Conservation (phyloP, 2,113 vertebrate species). For the Eudyptes chrysolophus region DNA sequence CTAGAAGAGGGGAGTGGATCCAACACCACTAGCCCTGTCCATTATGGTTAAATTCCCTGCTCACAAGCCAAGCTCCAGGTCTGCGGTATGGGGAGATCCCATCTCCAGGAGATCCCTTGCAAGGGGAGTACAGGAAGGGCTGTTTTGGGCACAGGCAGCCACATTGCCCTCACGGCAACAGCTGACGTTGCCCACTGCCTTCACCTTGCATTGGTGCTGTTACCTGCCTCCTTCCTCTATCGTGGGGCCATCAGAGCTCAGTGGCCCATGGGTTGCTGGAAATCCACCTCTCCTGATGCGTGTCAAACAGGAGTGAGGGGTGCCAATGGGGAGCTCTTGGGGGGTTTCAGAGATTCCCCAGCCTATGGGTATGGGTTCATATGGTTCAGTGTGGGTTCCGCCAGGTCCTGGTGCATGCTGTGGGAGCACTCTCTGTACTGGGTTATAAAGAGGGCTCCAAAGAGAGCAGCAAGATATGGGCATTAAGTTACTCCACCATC, state of each 20-base stretch:
- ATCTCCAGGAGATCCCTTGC: neutral
- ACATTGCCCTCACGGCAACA: neutral
- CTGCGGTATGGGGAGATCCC: neutral
- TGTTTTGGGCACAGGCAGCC: neutral
- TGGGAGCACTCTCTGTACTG: neutral
- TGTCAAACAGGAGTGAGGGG: neutral
- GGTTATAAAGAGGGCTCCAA: neutral
- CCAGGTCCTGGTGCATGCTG: neutral
- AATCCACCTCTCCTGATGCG: neutral
- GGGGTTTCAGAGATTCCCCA: neutral
- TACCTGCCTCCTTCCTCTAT: neutral
- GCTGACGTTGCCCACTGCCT: neutral
- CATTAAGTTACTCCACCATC: neutral
- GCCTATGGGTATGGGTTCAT: neutral
- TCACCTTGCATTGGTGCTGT: neutral
- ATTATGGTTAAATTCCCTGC: rapidly evolving
- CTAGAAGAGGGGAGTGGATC: neutral
- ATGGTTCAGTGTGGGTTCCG: neutral
- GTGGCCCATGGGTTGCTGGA: neutral
- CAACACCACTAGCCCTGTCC: rapidly evolving
- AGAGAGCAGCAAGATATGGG: neutral
- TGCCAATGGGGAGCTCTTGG: neutral
- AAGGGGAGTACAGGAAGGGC: neutral
- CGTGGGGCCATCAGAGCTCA: rapidly evolving
- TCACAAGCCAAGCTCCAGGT: neutral